Evolutionary conservation across 2,113 vertebrate genomes (phyloP), one percentile per base, ranked within the genome.

Genomic region (Prochilodus magdalenae): DNA sequence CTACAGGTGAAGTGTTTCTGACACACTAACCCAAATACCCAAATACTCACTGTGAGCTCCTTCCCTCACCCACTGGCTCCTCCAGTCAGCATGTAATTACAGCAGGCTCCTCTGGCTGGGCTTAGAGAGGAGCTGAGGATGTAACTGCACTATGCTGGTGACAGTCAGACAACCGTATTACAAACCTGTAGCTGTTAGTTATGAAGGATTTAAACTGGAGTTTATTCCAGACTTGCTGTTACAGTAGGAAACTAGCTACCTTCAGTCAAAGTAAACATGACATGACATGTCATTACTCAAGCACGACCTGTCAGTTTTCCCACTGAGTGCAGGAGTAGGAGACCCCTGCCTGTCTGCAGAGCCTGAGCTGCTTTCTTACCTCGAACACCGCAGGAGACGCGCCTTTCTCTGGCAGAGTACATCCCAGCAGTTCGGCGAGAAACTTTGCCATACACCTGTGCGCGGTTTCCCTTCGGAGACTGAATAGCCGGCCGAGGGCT

Each of bases 401-500:
- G 87, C 92, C 90, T 86, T 95, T 96, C 87, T 91, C 89, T 76
- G 91, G 93, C 91, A 96, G 86, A 26, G 93, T 90, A 88, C 95
- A 96, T 87, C 94, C 94, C 90, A 95, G 90, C 67, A 96, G 90
- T 87, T 94, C 95, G 22, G 94, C 87, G 73, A 96, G 92, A 92
- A 96, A 96, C 94, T 95, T 96, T 92, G 95, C 95, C 94, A 96
- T 96, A 88, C 57, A 91, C 86, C 47, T 73, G 29, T 67, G 53
- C 57, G 70, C 20, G 59, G 87, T 57, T 80, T 78, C 51, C 62
- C 51, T 77, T 80, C 53, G n/a, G 44, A 40, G 71, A 30, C 18
- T 60, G 73, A 57, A 30, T 0, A 27, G 49, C 51, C 62, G 13
- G 44, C n/a, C n/a, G n/a, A n/a, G n/a, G n/a, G n/a, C n/a, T n/a